Evolutionary conservation across 2,113 vertebrate genomes (phyloP).

Genomic region (Axis porcinus): DNA sequence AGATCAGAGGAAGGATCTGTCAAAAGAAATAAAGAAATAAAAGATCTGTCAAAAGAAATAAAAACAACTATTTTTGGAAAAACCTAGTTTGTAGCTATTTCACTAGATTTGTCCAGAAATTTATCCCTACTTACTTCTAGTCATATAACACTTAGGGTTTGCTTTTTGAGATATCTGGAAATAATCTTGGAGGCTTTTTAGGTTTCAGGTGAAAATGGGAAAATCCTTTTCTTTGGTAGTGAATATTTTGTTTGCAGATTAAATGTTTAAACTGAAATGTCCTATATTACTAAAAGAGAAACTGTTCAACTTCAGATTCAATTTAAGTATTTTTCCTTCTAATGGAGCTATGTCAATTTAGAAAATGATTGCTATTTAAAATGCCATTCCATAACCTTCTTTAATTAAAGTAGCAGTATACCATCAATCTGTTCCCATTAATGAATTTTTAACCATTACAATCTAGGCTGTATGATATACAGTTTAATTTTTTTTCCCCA

Average conservation of each 20-base stretch:
- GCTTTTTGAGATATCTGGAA: slow-evolving; percentile 21
- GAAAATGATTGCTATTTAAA: slow-evolving; percentile 83
- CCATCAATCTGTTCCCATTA: slow-evolving; percentile 82
- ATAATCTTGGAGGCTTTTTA: background rate
- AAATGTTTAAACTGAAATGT: slow-evolving; percentile 79
- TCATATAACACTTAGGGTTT: background rate
- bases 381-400: slow-evolving; percentile 78
- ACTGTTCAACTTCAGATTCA: slow-evolving; percentile 74
- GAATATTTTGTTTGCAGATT: slow-evolving; percentile 79
- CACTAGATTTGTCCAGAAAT: background rate
- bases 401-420: slow-evolving; percentile 84
- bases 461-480: slow-evolving; percentile 65
- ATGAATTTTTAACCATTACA: slow-evolving; percentile 83
- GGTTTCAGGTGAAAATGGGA: slow-evolving; percentile 30
- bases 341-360: slow-evolving; percentile 80
- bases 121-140: background rate
- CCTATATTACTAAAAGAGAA: slow-evolving; percentile 68
- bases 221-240: slow-evolving; percentile 62
- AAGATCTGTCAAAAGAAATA: background rate
- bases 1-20: background rate
- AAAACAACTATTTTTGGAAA: slow-evolving; percentile 38
- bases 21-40: slow-evolving; percentile 8
- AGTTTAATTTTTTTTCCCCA: slow-evolving; percentile 45
- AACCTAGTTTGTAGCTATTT: slow-evolving; percentile 8
- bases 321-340: slow-evolving; percentile 80